phyloP scores from a whole-genome alignment of 2,888 invertebrate species.

The Eulithis testata region DNA sequence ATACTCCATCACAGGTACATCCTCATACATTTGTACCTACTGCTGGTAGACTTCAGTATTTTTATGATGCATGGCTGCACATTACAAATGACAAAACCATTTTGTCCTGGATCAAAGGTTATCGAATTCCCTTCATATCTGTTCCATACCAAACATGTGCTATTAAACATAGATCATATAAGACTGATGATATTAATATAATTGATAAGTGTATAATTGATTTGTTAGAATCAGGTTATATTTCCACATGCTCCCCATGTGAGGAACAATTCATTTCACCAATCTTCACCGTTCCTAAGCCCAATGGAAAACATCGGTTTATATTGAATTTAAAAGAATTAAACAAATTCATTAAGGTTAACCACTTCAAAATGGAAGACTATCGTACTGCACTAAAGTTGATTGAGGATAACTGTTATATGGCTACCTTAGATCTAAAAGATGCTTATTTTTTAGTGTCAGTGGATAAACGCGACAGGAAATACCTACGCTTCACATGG shows the following conservation, averaged over 20 bases:
- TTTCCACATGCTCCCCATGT: neutral
- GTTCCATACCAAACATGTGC: no score
- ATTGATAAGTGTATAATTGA: neutral
- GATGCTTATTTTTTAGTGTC: slow-evolving; percentile 8
- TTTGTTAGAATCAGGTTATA: neutral
- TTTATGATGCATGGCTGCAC: no score
- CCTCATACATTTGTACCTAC: no score
- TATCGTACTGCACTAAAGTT: slow-evolving; percentile 1
- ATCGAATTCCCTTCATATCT: no score
- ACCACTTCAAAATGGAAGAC: slow-evolving; percentile 10
- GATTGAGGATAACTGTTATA: neutral
- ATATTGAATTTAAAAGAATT: neutral
- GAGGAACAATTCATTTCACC: neutral
- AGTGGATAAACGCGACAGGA: neutral
- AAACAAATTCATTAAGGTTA: neutral
- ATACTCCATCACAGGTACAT: no score
- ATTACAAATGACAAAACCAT: no score
- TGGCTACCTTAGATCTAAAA: slow-evolving; percentile 3
- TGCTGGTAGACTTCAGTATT: no score
- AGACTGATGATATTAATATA: no score
- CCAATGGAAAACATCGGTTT: neutral
- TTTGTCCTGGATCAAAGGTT: no score
- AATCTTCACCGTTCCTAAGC: slow-evolving; percentile 1
- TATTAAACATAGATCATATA: no score
- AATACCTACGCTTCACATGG: neutral